A percentile compares a stretch with the other conserved stretches of the same genome.
These are phyloP conservation scores for Choloepus didactylus DNA, from an alignment of 2,797 vertebrate genomes.

Conservation along the genomic window DNA sequence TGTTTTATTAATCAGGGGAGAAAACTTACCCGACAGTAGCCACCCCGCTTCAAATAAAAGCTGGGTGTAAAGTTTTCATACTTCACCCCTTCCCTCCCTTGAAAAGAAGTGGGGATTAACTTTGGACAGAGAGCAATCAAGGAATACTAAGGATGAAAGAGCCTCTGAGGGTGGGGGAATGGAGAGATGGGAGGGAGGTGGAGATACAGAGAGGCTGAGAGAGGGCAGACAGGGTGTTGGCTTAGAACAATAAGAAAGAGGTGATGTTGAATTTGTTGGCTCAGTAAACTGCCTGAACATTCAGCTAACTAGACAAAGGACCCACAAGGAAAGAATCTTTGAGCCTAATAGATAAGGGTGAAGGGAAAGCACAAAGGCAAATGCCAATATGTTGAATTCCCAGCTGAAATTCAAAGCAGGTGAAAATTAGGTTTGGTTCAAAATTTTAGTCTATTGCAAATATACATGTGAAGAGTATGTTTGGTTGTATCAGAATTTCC, in stretches of 20 bases:
- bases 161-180: not conserved
- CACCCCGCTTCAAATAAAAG: not conserved
- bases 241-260: constrained; percentile 54
- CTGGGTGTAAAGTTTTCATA: constrained; percentile 1
- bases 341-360: not conserved
- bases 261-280: constrained; percentile 67
- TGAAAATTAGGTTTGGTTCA: constrained; percentile 57
- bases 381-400: constrained; percentile 33
- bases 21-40: constrained; percentile 17
- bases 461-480: not conserved
- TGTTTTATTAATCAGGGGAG: not conserved
- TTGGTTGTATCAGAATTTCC: constrained; percentile 37
- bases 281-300: constrained; percentile 77
- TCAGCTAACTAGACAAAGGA: constrained; percentile 80
- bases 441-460: constrained; percentile 49
- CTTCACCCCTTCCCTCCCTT: not conserved
- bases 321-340: constrained; percentile 48
- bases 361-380: constrained; percentile 41
- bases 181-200: not conserved
- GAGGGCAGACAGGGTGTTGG: not conserved
- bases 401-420: constrained; percentile 60
- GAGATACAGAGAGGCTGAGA: not conserved
- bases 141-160: not conserved
- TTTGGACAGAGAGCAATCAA: constrained; percentile 7
- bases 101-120: constrained; percentile 49